Base-by-base conservation (phyloP, 2,113 vertebrate genomes). In the Atlantisia rogersi region DNA sequence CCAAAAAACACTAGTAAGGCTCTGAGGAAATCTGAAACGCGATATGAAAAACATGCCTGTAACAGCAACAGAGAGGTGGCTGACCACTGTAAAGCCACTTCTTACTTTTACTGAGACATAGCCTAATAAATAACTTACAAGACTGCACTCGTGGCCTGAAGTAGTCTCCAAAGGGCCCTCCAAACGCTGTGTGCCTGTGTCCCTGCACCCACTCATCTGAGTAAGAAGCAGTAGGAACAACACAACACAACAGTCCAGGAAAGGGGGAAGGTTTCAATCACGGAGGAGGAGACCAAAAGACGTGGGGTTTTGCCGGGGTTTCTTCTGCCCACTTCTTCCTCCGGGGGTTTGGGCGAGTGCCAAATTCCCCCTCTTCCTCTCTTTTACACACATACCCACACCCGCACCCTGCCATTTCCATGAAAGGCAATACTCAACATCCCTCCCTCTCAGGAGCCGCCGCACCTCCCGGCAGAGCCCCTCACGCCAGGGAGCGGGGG, bases 61-160 rank as follows among this genome's bases (percentile, higher is more conserved):
- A 88, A 91, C 75, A 86, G 78, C 85, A 53, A 70, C 20, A 56
- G 87, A 94, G 75, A 82, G 75, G 29, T 90, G 85, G 67, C 93
- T 96, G 96, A 74, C 94, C 95, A 94, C 29, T 58, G 35, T 65
- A 94, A 75, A 93, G 69, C n/a, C n/a, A 46, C 44, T 17, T 46
- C 44, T 85, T 39, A 88, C 21, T 84, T 93, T 96, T 90, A 53
- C 59, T 52, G 86, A 89, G 76, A 91, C 65, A 82, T 74, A 81
- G 28, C 62, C 89, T 86, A 96, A 94, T 92, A 97, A 94, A 86
- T 86, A 93, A 62, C 91, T 92, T 71, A 53, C 50, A 88, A 90
- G 83, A 60, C 63, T 44, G 18, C 75, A 80, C 89, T 89, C 92
- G 31, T 86, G 93, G 85, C 77, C 64, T 84, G 77, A 65, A 83